A percentile compares a stretch with the other conserved stretches of the same genome.
These are phyloP conservation scores for Argya squamiceps DNA, from an alignment of 2,797 vertebrate genomes.

Conservation along the genomic window DNA sequence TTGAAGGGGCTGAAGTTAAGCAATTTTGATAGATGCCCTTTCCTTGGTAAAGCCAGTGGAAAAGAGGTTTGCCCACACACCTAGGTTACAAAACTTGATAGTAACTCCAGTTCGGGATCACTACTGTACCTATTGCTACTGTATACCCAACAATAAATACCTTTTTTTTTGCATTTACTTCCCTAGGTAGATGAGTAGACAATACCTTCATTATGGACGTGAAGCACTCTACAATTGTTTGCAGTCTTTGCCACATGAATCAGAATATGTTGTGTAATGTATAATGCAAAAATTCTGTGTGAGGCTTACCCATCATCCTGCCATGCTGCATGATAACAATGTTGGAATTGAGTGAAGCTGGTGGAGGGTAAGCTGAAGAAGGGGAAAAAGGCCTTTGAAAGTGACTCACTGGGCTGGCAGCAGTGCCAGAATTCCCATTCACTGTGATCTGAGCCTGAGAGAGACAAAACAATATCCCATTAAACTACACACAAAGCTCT, in stretches of 20 bases:
- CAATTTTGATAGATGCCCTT: background rate
- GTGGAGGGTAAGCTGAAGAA: conserved; percentile 85
- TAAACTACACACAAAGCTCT: conserved; percentile 13
- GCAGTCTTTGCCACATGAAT: background rate
- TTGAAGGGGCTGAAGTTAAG: background rate
- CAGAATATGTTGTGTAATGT: background rate
- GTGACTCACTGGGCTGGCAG: conserved; percentile 81
- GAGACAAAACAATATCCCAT: conserved; percentile 63
- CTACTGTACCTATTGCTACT: background rate
- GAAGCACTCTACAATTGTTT: background rate
- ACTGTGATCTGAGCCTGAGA: conserved; percentile 88
- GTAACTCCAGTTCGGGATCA: background rate
- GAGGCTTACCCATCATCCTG: conserved; percentile 87
- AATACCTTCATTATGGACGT: background rate
- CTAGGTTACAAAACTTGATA: background rate
- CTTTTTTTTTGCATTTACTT: background rate
- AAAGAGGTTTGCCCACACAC: background rate
- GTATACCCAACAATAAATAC: background rate
- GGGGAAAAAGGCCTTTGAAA: conserved; percentile 92
- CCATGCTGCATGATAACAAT: conserved; percentile 83
- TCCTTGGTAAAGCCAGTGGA: background rate
- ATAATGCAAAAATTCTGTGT: conserved; percentile 2
- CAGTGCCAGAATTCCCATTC: conserved; percentile 86
- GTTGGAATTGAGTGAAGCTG: conserved; percentile 84
- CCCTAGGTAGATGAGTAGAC: background rate